Base-by-base conservation (phyloP, 1,140 invertebrate genomes). In the Psilanteris sp. region DNA sequence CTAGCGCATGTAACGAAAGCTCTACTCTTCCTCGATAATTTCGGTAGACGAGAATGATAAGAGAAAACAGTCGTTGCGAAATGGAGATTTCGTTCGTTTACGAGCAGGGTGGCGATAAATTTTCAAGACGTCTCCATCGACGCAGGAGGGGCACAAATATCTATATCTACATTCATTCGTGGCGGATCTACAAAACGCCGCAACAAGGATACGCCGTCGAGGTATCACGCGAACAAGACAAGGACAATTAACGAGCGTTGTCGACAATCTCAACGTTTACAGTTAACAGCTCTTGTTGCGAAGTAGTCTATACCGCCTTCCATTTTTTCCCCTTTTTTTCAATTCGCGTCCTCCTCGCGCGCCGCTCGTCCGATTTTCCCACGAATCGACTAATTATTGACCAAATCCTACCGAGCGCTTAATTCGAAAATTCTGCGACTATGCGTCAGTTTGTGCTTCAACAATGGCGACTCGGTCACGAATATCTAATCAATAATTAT, bases 401-500 rank as follows among this genome's bases (percentile, higher is more conserved):
- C 10, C n/a, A 4, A 9, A 9, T n/a, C n/a, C n/a, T n/a, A n/a
- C n/a, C n/a, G n/a, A n/a, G n/a, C n/a, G n/a, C n/a, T n/a, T 16
- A 37, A 46, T 50, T 62, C 31, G 1, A 64, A 52, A 31, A 26
- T 50, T 16, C 48, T 9, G 32, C 34, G 14, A 41, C 14, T 44
- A 68, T 73, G 29, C 14, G 15, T 55, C 32, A 39, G 32, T 74
- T 55, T 52, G 70, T 66, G 73, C 50, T 79, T 76, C 71, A 74
- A 76, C 73, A 75, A 81, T 70, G 43, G 39, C 72, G 77, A 80
- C 66, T 81, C 78, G 79, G 82, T 84, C 83, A 84, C 83, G 83
- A 86, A 86, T 84, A 82, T 71, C 84, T 86, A 86, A 86, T 87
- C 84, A 85, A 86, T 85, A 87, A 86, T 87, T 85, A 85, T 87